These are phyloP conservation scores for Sebastes nivosus DNA, from an alignment of 2,797 vertebrate genomes.

Conservation along the genomic window DNA sequence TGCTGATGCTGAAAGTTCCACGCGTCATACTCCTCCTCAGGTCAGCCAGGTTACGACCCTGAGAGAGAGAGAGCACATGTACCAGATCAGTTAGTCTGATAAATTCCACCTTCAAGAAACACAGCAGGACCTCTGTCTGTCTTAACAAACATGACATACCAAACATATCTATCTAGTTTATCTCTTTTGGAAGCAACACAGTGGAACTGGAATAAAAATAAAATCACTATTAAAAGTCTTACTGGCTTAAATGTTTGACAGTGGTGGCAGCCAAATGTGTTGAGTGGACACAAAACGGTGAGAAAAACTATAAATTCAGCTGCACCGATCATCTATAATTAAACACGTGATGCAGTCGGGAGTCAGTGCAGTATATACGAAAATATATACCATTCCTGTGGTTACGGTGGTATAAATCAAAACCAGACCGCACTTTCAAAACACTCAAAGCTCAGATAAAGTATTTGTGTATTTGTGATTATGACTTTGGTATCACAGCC, in stretches of 20 bases:
- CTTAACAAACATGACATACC: background rate
- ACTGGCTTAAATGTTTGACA: background rate
- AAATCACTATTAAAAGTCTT: background rate
- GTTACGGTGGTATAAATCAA: background rate
- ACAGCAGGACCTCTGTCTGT: background rate
- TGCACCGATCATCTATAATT: background rate
- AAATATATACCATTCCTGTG: slow-evolving; percentile 15
- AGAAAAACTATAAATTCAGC: background rate
- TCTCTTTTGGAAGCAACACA: background rate
- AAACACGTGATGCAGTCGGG: background rate
- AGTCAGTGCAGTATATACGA: background rate
- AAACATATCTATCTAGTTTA: background rate
- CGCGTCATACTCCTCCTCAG: slow-evolving; percentile 93
- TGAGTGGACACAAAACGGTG: background rate
- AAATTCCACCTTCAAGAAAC: background rate
- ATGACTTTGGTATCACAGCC: background rate
- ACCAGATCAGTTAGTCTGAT: background rate
- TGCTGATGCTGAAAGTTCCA: slow-evolving; percentile 95
- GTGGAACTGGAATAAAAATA: background rate
- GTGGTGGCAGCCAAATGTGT: background rate
- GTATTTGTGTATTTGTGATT: background rate
- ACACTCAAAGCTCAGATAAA: background rate
- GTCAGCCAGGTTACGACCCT: slow-evolving; percentile 98
- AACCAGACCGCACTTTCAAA: background rate
- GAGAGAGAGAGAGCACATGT: background rate